Conservation (phyloP, 2,797 vertebrate species). For the Takifugu rubripes region DNA sequence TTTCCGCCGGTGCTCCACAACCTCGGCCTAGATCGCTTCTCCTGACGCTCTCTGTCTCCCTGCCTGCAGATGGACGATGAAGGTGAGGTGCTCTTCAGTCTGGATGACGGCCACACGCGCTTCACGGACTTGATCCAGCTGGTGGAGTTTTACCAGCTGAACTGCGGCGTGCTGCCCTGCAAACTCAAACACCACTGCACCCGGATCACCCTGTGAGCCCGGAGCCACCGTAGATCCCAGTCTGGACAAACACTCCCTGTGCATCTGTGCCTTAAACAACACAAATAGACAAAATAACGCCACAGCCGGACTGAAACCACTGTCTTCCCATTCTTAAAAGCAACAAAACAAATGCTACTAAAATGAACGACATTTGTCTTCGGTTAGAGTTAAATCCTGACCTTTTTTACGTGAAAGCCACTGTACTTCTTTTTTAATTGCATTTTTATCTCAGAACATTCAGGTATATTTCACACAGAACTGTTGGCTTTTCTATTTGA, state of each 20-base stretch:
- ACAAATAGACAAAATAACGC: conserved; percentile 19
- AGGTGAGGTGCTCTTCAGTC: conserved; percentile 87
- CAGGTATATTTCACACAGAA: conserved; percentile 52
- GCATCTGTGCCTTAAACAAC: conserved; percentile 70
- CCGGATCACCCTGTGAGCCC: conserved; percentile 83
- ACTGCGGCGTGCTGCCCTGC: conserved; percentile 92
- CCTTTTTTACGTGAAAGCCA: conserved; percentile 44
- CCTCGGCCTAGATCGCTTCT: conserved; percentile 6
- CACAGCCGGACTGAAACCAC: conserved; percentile 47
- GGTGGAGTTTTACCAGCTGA: conserved; percentile 97
- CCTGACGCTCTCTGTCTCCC: conserved; percentile 12
- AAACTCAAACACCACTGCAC: conserved; percentile 94
- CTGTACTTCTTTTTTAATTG: conserved; percentile 43
- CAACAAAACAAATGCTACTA: conserved; percentile 9
- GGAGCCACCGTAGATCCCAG: conserved; percentile 31
- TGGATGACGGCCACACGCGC: conserved; percentile 92
- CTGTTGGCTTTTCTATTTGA: conserved; percentile 45
- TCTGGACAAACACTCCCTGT: conserved; percentile 51
- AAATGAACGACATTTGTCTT: conserved; percentile 20
- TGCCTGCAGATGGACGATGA: conserved; percentile 85
- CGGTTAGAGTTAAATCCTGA: conserved; percentile 21
- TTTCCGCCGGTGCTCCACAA: not conserved
- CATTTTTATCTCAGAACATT: conserved; percentile 53
- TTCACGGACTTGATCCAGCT: conserved; percentile 97
- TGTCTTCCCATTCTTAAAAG: conserved; percentile 20